A percentile compares a stretch with the other conserved stretches of the same genome.
phyloP scores from a whole-genome alignment of 2,797 vertebrate genomes.

The Numenius phaeopus region DNA sequence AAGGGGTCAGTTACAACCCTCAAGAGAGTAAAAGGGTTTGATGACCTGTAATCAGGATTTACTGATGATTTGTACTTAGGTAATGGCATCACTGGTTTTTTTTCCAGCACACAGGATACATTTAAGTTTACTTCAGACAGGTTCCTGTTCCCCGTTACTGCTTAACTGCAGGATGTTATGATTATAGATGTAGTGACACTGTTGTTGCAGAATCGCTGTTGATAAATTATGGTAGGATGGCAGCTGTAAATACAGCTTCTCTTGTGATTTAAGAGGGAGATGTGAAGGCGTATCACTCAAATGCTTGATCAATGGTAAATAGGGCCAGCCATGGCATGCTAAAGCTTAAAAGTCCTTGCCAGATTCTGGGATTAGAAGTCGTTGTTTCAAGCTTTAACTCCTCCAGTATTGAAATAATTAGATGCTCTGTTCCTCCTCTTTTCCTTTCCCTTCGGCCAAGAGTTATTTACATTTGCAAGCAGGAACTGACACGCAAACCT shows the following conservation, averaged over 20 bases:
- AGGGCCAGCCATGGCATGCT: not conserved
- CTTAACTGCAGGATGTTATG: not conserved
- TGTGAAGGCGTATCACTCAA: not conserved
- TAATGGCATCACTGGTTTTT: not conserved
- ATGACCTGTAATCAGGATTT: not conserved
- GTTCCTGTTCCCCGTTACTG: not conserved
- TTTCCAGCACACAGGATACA: not conserved
- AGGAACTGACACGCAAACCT: not conserved
- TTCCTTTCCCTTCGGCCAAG: not conserved
- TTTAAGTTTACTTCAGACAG: not conserved
- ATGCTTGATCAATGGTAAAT: not conserved
- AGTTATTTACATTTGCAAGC: not conserved
- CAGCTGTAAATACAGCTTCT: constrained; percentile 30
- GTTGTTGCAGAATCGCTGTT: not conserved
- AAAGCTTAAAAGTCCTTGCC: constrained; percentile 15
- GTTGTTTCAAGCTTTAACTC: not conserved
- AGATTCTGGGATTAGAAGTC: constrained; percentile 15
- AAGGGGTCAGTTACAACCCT: not conserved
- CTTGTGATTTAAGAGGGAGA: constrained; percentile 13
- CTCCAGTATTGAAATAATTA: not conserved
- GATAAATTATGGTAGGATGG: not conserved
- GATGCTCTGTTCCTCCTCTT: not conserved
- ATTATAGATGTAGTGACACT: not conserved
- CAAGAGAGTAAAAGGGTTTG: not conserved
- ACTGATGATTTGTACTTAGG: not conserved